Evolutionary conservation across 2,797 vertebrate species (phyloP).

Genomic region (Propithecus perrieri): DNA sequence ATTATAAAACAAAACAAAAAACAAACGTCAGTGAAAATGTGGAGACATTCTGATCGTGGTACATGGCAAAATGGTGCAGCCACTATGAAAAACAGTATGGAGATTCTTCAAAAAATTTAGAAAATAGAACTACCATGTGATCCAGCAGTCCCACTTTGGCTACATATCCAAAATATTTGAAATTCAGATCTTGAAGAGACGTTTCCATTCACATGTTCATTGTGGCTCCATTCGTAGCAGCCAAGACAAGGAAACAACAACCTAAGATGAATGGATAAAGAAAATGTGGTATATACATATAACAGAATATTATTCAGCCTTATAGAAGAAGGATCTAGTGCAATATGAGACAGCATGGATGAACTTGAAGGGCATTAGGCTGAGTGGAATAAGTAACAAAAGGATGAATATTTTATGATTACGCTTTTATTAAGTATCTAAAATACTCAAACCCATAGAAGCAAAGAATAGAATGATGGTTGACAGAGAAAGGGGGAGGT

Average conservation of each 20-base stretch:
- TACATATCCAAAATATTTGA: neutral
- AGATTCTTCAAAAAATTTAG: neutral
- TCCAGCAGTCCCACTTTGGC: neutral
- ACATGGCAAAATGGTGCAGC: no score
- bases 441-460: neutral
- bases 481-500: fast-evolving
- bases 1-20: neutral
- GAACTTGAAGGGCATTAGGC: neutral
- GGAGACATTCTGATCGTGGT: neutral
- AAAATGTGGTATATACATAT: neutral
- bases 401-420: neutral
- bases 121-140: neutral
- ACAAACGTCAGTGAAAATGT: neutral
- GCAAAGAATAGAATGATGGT: neutral
- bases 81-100: neutral
- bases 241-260: neutral
- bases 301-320: neutral
- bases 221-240: neutral
- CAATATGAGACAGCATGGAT: neutral
- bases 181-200: neutral
- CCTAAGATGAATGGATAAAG: neutral
- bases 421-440: neutral
- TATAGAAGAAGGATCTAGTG: neutral
- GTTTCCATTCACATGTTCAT: neutral
- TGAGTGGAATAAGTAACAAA: neutral